A percentile compares a stretch with the other conserved stretches of the same genome.
phyloP scores from a whole-genome alignment of 1,140 invertebrate genomes.

The Drosophila nigrodunni region DNA sequence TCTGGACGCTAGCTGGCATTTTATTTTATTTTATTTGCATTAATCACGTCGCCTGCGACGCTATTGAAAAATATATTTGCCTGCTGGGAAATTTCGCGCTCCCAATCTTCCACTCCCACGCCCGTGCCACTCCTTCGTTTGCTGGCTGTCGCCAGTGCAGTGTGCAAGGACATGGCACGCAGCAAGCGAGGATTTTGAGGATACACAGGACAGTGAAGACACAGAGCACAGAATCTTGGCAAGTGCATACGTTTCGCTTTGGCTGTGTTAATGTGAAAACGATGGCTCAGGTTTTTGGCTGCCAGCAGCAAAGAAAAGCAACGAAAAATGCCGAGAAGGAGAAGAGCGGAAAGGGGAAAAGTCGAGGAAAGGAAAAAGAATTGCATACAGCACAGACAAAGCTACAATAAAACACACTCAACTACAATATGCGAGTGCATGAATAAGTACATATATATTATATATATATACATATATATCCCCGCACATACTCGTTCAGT shows the following conservation, averaged over 20 bases:
- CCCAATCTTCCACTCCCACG: not conserved
- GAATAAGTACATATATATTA: conserved; percentile 40
- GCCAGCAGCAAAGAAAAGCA: conserved; percentile 30
- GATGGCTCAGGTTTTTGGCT: conserved; percentile 79
- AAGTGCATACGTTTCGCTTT: conserved; percentile 80
- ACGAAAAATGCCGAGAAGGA: conserved; percentile 8
- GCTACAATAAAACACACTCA: conserved; percentile 44
- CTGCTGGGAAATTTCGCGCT: conserved; percentile 79
- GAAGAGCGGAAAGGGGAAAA: conserved; percentile 11
- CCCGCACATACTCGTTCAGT: too few relatives aligned
- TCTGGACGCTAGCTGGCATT: conserved; percentile 53
- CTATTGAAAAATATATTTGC: conserved; percentile 84
- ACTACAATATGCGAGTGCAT: conserved; percentile 38
- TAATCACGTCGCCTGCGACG: conserved; percentile 80
- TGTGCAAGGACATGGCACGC: conserved; percentile 43
- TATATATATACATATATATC: conserved; percentile 9
- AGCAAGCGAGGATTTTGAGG: conserved; percentile 15
- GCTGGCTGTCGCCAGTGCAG: conserved; percentile 14
- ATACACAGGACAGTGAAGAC: not conserved
- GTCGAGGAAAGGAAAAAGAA: conserved; percentile 45
- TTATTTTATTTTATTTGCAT: conserved; percentile 80
- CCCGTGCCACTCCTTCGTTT: not conserved
- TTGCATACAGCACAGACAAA: conserved; percentile 50
- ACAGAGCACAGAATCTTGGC: conserved; percentile 46
- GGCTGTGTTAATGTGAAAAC: conserved; percentile 82